Evolutionary conservation across 2,888 invertebrate species (phyloP), one percentile per base, ranked within the genome.

Genomic region (Zaprionus obscuricornis): DNA sequence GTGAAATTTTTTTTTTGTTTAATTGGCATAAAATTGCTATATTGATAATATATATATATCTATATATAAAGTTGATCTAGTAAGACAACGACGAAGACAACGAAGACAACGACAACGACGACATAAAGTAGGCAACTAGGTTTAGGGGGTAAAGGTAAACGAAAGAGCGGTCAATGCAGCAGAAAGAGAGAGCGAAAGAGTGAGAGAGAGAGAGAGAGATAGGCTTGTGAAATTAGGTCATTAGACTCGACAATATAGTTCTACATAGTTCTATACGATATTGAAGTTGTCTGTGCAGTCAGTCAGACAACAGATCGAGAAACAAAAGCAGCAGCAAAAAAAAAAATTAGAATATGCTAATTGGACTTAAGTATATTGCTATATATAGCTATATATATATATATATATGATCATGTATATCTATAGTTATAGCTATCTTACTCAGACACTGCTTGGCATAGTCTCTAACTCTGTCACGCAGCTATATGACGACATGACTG

Each of bases 271-370:
- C 3, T n/a, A n/a, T n/a, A n/a, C n/a, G n/a, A 18, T 29, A 22
- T 34, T 24, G 17, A 14, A 13, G 45, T 40, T 62, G 62, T 60
- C 31, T 37, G 60, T 55, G 45, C 62, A 37, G 22, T 24, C 52
- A 37, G 4, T 22, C 56, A 22, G 40, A 34, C 39, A 51, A 39
- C 20, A 58, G 68, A 60, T 67, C 67, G 63, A 68, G 62, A 54
- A 60, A 3, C 3, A 29, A 3, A 29, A n/a, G 10, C 4, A 8
- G 4, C 7, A 8, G n/a, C 3, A 8, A 68, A 54, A 39, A 42
- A 29, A 55, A 40, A 39, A 83, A 85, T 78, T 85, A 63, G 68
- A 83, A 78, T 85, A 78, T 78, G 78, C 84, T 78, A 78, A 78
- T 78, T 76, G 55, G 45, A 45, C 72, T 62, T 46, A 56, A 37